Evolutionary conservation across 2,888 invertebrate genomes (phyloP).

Genomic region (Drosophila anomalata): DNA sequence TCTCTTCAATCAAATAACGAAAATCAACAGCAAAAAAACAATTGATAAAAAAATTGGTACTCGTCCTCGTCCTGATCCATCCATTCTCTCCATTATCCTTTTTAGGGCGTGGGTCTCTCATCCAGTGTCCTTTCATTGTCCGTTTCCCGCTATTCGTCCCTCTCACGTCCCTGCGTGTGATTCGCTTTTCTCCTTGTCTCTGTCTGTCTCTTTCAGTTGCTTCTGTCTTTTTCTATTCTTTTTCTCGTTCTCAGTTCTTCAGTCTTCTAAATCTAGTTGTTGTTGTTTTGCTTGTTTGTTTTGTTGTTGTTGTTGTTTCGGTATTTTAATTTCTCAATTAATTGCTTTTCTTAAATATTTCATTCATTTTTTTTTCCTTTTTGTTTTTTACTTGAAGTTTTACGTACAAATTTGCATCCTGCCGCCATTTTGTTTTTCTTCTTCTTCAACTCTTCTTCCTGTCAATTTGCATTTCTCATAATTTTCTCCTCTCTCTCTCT

Average conservation of each 20-base stretch:
- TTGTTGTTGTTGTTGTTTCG: conserved; percentile 47
- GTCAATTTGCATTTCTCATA: conserved; percentile 26
- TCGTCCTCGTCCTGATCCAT: background rate
- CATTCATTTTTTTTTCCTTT: too few species aligned
- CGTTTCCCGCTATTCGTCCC: conserved; percentile 16
- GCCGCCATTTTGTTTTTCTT: conserved; percentile 15
- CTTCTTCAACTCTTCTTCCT: background rate
- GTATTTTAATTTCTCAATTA: conserved; percentile 39
- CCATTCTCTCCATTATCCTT: background rate
- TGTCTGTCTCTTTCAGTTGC: conserved; percentile 14
- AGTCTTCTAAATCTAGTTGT: conserved; percentile 77
- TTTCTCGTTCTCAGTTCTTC: conserved; percentile 66
- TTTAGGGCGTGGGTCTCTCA: background rate
- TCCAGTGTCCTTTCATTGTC: conserved; percentile 23
- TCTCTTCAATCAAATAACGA: conserved; percentile 65
- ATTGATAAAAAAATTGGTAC: conserved; percentile 49
- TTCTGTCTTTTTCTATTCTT: conserved; percentile 13
- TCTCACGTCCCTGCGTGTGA: background rate
- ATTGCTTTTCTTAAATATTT: conserved; percentile 58
- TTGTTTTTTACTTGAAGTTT: conserved; percentile 56
- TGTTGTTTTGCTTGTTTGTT: conserved; percentile 48
- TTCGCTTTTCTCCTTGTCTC: conserved; percentile 18
- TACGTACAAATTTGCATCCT: conserved; percentile 68
- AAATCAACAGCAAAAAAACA: conserved; percentile 76
- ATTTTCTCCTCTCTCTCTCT: conserved; percentile 17